These are phyloP conservation scores for Sebastes aleutianus DNA, from an alignment of 2,797 vertebrate genomes.

Conservation along the genomic window DNA sequence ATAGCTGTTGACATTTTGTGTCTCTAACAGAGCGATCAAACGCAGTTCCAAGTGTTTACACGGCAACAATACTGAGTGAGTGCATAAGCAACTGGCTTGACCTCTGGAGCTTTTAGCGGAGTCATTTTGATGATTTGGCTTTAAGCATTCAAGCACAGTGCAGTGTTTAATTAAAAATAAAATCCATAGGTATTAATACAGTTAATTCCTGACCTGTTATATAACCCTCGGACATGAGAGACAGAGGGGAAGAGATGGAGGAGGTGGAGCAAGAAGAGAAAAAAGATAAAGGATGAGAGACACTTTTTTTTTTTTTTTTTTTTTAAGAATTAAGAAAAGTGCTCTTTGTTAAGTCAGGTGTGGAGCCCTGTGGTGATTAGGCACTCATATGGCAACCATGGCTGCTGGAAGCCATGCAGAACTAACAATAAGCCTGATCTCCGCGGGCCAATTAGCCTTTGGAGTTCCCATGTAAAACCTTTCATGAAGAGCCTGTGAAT, in stretches of 20 bases:
- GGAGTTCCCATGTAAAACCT: slow-evolving; percentile 83
- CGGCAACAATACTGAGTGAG: not conserved
- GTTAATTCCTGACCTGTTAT: slow-evolving; percentile 46
- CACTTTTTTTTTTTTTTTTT: slow-evolving; percentile 42
- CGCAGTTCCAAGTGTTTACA: slow-evolving; percentile 15
- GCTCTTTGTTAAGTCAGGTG: slow-evolving; percentile 82
- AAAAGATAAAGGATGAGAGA: slow-evolving; percentile 50
- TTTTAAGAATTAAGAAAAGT: slow-evolving; percentile 65
- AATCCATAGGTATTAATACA: slow-evolving; percentile 57
- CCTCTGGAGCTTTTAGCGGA: slow-evolving; percentile 33
- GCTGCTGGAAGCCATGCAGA: slow-evolving; percentile 79
- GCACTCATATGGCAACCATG: slow-evolving; percentile 77
- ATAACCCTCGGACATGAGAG: slow-evolving; percentile 38
- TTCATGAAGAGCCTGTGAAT: slow-evolving; percentile 79
- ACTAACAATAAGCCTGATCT: slow-evolving; percentile 84
- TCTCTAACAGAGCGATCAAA: not conserved
- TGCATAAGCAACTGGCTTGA: slow-evolving; percentile 16
- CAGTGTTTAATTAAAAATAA: slow-evolving; percentile 56
- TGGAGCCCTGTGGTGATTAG: slow-evolving; percentile 80
- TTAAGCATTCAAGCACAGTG: slow-evolving; percentile 46
- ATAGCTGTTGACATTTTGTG: slow-evolving; percentile 1
- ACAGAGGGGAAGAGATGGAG: not conserved
- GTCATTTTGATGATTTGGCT: slow-evolving; percentile 49
- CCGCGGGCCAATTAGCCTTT: slow-evolving; percentile 84
- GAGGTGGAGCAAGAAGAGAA: slow-evolving; percentile 8